phyloP scores from a whole-genome alignment of 2,888 invertebrate species.

The Scrobipalpa costella region DNA sequence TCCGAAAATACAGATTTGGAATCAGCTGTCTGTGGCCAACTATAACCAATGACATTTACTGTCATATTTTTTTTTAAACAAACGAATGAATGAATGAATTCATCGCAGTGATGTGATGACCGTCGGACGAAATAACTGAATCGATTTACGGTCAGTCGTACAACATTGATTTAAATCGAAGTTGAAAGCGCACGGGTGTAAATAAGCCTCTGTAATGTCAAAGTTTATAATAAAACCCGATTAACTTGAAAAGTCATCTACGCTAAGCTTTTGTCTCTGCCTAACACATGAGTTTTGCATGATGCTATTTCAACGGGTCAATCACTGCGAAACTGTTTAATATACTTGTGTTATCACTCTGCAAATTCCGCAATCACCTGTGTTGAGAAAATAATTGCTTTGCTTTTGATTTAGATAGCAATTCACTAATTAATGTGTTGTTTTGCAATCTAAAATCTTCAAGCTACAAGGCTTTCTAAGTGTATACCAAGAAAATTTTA shows the following conservation, averaged over 20 bases:
- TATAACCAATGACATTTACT: too few relatives aligned
- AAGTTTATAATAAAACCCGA: not conserved
- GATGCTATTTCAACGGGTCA: not conserved
- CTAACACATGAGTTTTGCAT: not conserved
- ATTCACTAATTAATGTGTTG: not conserved
- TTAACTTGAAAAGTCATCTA: not conserved
- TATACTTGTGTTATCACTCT: not conserved
- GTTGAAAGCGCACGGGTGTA: not conserved
- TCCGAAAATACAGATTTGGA: not conserved
- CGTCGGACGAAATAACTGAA: too few relatives aligned
- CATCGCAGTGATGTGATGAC: too few relatives aligned
- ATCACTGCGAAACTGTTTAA: not conserved
- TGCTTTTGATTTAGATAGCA: conserved; percentile 11
- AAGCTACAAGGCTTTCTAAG: not conserved
- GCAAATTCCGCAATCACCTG: conserved; percentile 25
- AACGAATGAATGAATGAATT: too few relatives aligned
- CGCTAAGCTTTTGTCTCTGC: not conserved
- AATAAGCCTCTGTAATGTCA: not conserved
- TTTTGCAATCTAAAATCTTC: not conserved
- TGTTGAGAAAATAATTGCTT: conserved; percentile 23
- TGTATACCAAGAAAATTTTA: not conserved
- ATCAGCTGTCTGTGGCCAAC: too few relatives aligned
- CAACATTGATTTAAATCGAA: not conserved
- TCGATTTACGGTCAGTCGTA: too few relatives aligned
- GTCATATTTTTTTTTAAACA: too few relatives aligned